These are phyloP conservation scores for Haemorhous mexicanus DNA, from an alignment of 2,113 vertebrate genomes.

Conservation along the genomic window DNA sequence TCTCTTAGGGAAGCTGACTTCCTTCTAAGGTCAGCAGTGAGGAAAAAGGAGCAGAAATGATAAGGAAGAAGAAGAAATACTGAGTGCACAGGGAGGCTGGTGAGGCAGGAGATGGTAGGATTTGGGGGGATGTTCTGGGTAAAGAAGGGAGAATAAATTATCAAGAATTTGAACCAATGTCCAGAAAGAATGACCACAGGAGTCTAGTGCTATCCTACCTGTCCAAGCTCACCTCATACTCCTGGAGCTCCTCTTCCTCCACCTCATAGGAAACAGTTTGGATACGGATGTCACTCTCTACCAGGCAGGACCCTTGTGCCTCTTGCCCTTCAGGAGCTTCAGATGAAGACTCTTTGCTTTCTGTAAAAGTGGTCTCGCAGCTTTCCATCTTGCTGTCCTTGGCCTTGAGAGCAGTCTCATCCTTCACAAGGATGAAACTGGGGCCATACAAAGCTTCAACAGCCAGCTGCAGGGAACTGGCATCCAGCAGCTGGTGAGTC, in stretches of 20 bases:
- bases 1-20: background rate
- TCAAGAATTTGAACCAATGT: background rate
- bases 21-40: background rate
- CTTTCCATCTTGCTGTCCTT: conserved; percentile 90
- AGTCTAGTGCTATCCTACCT: background rate
- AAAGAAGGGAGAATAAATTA: background rate
- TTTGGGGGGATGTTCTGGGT: background rate
- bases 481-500: conserved; percentile 87
- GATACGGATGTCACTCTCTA: conserved; percentile 84
- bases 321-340: conserved; percentile 71
- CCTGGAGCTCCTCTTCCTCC: conserved; percentile 91
- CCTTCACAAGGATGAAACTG: conserved; percentile 85
- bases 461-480: conserved; percentile 87
- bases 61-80: background rate
- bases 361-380: conserved; percentile 93
- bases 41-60: background rate
- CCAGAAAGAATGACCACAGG: background rate
- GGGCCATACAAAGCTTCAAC: conserved; percentile 89
- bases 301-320: conserved; percentile 65
- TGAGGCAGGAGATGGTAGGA: background rate
- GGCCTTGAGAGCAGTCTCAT: conserved; percentile 81
- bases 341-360: conserved; percentile 77
- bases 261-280: conserved; percentile 94
- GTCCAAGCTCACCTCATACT: conserved; percentile 81
- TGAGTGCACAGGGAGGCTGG: background rate